Percentiles rank a stretch among this genome's conserved stretches.
Conservation (phyloP, 2,888 invertebrate genomes). For the Hecatera dysodea region DNA sequence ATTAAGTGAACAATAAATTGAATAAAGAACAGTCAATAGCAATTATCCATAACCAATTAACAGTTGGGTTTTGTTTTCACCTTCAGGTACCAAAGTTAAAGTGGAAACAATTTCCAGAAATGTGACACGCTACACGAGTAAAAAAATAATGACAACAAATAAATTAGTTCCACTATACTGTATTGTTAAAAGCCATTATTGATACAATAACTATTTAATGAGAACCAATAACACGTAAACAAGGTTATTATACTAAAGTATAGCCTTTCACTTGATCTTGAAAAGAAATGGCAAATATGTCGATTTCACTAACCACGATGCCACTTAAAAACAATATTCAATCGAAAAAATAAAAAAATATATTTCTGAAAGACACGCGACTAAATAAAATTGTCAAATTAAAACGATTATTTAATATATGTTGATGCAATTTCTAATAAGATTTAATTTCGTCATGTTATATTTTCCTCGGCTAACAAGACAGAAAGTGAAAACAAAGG, state of each 20-base stretch:
- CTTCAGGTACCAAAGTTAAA: not conserved
- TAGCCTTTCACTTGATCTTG: conserved; percentile 26
- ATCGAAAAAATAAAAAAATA: not conserved
- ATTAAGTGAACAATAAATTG: no score
- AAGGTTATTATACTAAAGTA: conserved; percentile 3
- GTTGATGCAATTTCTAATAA: conserved; percentile 14
- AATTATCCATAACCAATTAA: not conserved
- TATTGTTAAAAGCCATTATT: not conserved
- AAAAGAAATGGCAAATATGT: not conserved
- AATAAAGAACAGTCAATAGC: not conserved
- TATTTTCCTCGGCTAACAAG: conserved; percentile 14
- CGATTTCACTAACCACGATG: not conserved
- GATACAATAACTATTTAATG: not conserved
- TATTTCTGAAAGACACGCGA: not conserved
- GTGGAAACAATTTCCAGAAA: not conserved
- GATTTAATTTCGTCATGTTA: conserved; percentile 1
- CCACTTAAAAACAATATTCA: not conserved
- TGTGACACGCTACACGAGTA: not conserved
- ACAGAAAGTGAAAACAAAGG: conserved; percentile 31
- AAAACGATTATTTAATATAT: conserved; percentile 24
- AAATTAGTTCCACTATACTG: not conserved
- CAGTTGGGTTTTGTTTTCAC: not conserved
- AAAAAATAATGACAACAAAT: not conserved
- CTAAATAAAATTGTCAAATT: conserved; percentile 19
- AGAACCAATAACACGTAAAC: conserved; percentile 5